phyloP scores from a whole-genome alignment of 2,113 vertebrate genomes.

The Datnioides undecimradiatus region DNA sequence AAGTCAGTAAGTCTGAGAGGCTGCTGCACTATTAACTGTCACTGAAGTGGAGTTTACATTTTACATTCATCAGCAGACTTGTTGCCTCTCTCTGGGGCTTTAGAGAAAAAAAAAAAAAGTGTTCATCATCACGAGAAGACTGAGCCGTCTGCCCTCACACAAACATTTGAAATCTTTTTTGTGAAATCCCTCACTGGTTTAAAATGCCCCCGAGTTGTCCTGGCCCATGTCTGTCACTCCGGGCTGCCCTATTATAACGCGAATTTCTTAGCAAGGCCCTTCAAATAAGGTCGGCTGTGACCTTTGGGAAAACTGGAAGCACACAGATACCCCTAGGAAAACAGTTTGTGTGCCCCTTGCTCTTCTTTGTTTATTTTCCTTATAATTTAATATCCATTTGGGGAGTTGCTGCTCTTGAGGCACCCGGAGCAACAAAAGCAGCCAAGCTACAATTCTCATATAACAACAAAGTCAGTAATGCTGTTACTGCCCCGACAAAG shows the following conservation, averaged over 20 bases:
- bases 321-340: constrained; percentile 25
- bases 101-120: neutral
- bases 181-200: constrained; percentile 13
- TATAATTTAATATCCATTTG: constrained; percentile 56
- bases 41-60: neutral
- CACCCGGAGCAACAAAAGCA: constrained; percentile 23
- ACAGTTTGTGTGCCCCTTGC: constrained; percentile 30
- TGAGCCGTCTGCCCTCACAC: constrained; percentile 23
- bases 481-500: constrained; percentile 40
- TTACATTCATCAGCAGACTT: constrained; percentile 35
- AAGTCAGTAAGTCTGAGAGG: constrained; percentile 16
- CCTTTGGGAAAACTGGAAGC: constrained; percentile 51
- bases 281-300: constrained; percentile 41
- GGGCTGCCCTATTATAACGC: constrained; percentile 1
- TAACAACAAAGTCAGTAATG: constrained; percentile 31
- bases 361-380: constrained; percentile 40
- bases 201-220: constrained; percentile 20
- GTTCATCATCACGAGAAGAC: constrained; percentile 16
- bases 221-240: neutral
- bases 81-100: constrained; percentile 29
- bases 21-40: constrained; percentile 8
- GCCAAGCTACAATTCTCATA: neutral
- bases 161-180: constrained; percentile 44
- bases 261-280: constrained; percentile 6
- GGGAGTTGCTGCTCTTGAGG: constrained; percentile 27